A percentile compares a stretch with the other conserved stretches of the same genome.
Conservation (phyloP, 2,888 invertebrate species). For the Aleiodes testaceus region DNA sequence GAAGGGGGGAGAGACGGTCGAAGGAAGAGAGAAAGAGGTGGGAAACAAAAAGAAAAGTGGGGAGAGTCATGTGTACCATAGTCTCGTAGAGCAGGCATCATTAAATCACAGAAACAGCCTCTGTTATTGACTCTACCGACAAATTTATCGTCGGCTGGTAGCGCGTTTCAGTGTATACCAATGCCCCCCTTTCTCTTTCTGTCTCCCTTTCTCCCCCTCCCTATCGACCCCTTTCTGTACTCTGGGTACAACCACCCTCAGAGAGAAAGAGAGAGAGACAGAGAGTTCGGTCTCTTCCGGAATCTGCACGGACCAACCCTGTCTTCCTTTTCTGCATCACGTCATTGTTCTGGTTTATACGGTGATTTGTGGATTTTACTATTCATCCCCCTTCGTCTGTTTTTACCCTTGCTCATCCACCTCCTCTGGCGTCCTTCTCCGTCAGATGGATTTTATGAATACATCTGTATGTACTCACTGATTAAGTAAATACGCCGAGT, state of each 20-base stretch:
- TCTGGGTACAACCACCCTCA: slow-evolving; percentile 50
- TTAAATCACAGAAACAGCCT: slow-evolving; percentile 72
- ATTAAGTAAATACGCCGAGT: too few species aligned
- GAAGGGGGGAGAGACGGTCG: neutral
- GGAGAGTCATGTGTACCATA: slow-evolving; percentile 35
- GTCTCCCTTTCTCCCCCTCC: slow-evolving; percentile 38
- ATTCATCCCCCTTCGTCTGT: slow-evolving; percentile 50
- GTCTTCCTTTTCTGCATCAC: slow-evolving; percentile 55
- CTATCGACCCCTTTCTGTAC: slow-evolving; percentile 28
- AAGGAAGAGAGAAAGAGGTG: slow-evolving; percentile 2
- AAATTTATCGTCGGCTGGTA: slow-evolving; percentile 70
- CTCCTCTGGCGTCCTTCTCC: neutral
- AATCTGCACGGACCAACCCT: slow-evolving; percentile 40
- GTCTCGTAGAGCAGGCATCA: slow-evolving; percentile 63
- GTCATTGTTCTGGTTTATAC: slow-evolving; percentile 72
- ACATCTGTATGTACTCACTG: too few species aligned
- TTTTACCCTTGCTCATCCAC: slow-evolving; percentile 20
- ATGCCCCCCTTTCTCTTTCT: slow-evolving; percentile 51
- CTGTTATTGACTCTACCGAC: slow-evolving; percentile 72
- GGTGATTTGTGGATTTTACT: slow-evolving; percentile 72
- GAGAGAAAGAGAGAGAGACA: slow-evolving; percentile 45
- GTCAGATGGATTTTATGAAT: too few species aligned
- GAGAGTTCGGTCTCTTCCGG: slow-evolving; percentile 39
- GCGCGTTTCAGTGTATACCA: slow-evolving; percentile 64
- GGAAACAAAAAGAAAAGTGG: slow-evolving; percentile 1